phyloP scores from a whole-genome alignment of 30 jellyfish, hydroid and myxozoan genomes.

The Aurelia sp. region DNA sequence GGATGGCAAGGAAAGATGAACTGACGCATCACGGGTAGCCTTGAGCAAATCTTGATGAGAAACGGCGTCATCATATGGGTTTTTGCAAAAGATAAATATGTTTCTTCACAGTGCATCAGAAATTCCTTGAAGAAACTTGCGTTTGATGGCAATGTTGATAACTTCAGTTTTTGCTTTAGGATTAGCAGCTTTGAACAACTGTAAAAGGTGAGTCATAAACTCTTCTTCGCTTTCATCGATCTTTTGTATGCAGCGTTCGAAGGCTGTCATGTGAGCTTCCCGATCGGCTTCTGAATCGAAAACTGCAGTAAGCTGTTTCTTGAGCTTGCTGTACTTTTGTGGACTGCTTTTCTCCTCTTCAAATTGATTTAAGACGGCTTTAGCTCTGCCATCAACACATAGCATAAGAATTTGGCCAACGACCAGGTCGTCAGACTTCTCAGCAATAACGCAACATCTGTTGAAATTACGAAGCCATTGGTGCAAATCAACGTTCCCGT shows the following conservation, averaged over 20 bases:
- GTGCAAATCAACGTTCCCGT: too few species aligned
- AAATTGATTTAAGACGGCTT: slow-evolving; percentile 44
- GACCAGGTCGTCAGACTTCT: slow-evolving; percentile 30
- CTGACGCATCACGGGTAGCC: slow-evolving; percentile 41
- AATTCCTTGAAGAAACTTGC: slow-evolving; percentile 26
- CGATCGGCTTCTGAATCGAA: slow-evolving; percentile 44
- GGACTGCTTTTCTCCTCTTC: slow-evolving; percentile 20
- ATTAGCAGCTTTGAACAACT: slow-evolving; percentile 15
- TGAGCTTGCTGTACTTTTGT: slow-evolving; percentile 23
- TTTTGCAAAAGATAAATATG: slow-evolving; percentile 29
- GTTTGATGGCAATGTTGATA: slow-evolving; percentile 5
- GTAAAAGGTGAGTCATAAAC: slow-evolving; percentile 35
- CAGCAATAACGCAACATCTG: slow-evolving; percentile 32
- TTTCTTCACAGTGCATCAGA: slow-evolving; percentile 20
- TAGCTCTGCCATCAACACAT: slow-evolving; percentile 49
- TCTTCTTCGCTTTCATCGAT: slow-evolving; percentile 48
- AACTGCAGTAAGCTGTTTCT: slow-evolving; percentile 20
- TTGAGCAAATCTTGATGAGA: too few species aligned
- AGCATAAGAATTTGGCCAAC: slow-evolving; percentile 44
- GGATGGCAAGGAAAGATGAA: slow-evolving; percentile 37
- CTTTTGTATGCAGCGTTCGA: slow-evolving; percentile 15
- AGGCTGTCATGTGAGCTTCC: slow-evolving; percentile 36
- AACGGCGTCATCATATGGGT: slow-evolving; percentile 9
- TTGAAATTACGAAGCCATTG: slow-evolving; percentile 40
- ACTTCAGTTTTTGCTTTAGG: slow-evolving; percentile 21